Percentiles rank a stretch among this genome's conserved stretches.
These are phyloP conservation scores for Didymodactylos carnosus DNA, from an alignment of 2,888 invertebrate species.

Conservation along the genomic window DNA sequence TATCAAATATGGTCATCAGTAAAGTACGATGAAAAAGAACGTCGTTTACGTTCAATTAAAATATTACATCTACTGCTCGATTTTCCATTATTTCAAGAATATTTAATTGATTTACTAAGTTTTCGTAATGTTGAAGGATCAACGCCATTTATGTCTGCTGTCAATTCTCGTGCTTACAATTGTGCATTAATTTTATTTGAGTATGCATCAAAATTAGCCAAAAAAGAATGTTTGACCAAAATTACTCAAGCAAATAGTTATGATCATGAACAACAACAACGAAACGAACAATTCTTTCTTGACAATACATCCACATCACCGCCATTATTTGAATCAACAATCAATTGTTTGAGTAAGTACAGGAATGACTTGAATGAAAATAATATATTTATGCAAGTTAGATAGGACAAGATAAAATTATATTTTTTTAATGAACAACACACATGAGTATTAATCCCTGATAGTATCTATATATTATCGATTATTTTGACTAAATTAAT, in stretches of 20 bases:
- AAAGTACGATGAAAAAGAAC: slow-evolving; percentile 48
- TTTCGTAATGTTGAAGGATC: slow-evolving; percentile 75
- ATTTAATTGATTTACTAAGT: slow-evolving; percentile 60
- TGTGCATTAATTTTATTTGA: slow-evolving; percentile 73
- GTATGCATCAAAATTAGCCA: slow-evolving; percentile 38
- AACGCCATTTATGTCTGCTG: slow-evolving; percentile 89
- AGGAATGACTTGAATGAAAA: too few species aligned
- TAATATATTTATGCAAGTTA: too few species aligned
- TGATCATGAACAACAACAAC: slow-evolving; percentile 32
- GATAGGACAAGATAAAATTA: too few species aligned
- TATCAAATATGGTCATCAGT: slow-evolving; percentile 44
- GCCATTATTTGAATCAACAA: too few species aligned
- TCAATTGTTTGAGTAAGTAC: too few species aligned
- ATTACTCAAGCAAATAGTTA: too few species aligned
- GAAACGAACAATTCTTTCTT: slow-evolving; percentile 18
- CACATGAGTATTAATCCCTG: too few species aligned
- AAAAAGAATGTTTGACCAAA: slow-evolving; percentile 24
- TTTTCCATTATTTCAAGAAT: slow-evolving; percentile 50
- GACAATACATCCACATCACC: background rate
- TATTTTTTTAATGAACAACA: too few species aligned
- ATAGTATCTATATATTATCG: too few species aligned
- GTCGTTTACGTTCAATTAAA: slow-evolving; percentile 61
- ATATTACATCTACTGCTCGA: slow-evolving; percentile 63
- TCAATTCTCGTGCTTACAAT: slow-evolving; percentile 74
- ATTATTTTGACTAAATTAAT: too few species aligned